Conservation (phyloP, 2,888 invertebrate species). For the Metacarcinus magister region DNA sequence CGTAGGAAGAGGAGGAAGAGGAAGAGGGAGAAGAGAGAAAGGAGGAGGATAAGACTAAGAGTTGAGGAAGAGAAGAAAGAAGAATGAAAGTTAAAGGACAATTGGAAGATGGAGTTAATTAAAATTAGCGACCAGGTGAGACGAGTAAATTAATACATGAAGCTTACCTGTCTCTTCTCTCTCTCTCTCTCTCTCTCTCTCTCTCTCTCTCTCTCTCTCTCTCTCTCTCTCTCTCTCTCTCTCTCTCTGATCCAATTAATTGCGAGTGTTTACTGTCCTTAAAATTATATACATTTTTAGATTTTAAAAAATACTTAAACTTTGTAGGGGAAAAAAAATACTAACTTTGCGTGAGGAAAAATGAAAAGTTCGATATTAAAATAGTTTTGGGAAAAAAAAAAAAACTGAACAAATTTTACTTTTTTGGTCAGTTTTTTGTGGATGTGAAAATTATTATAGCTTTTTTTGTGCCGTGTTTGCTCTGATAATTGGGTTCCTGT, state of each 20-base stretch:
- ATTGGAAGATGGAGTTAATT: not conserved
- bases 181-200: not conserved
- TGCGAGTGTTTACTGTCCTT: not conserved
- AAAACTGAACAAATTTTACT: not conserved
- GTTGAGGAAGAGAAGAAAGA: slow-evolving; percentile 15
- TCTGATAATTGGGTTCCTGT: not conserved
- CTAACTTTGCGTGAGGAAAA: not conserved
- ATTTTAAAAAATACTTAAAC: not conserved
- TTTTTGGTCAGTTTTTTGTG: not conserved
- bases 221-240: not conserved
- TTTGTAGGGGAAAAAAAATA: not conserved
- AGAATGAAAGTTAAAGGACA: slow-evolving; percentile 7
- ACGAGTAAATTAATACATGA: not conserved
- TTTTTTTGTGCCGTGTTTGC: not conserved
- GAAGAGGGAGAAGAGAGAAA: not conserved
- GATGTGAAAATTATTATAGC: not conserved
- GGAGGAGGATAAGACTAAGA: not conserved
- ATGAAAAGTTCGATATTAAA: slow-evolving; percentile 46
- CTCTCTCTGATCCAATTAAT: slow-evolving; percentile 22
- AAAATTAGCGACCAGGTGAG: not conserved
- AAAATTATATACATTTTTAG: slow-evolving; percentile 49
- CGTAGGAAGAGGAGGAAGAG: not conserved
- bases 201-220: not conserved
- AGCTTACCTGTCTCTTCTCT: not conserved
- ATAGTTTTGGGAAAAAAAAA: not conserved